Evolutionary conservation across 2,888 invertebrate species (phyloP).

Genomic region (Drosophila villosipedis): DNA sequence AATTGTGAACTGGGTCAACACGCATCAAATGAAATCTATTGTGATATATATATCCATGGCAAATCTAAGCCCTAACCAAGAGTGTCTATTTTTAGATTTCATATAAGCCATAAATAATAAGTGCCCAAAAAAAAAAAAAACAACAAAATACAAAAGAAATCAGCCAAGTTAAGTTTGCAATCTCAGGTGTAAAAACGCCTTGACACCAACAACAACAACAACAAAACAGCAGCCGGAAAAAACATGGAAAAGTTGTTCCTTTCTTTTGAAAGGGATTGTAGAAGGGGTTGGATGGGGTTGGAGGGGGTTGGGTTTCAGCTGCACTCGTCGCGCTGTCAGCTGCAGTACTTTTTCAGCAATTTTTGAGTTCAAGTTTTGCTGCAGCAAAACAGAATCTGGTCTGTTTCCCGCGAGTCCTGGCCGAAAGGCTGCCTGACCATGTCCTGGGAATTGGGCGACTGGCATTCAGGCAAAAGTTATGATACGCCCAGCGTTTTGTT

Average conservation of each 20-base stretch:
- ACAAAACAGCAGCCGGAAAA: slow-evolving; percentile 2
- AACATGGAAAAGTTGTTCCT: slow-evolving; percentile 57
- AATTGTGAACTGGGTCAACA: slow-evolving; percentile 51
- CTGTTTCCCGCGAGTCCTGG: slow-evolving; percentile 58
- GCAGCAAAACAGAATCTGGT: slow-evolving; percentile 27
- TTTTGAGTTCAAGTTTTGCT: slow-evolving; percentile 46
- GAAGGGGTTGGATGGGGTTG: neutral
- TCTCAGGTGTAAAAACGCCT: slow-evolving; percentile 82
- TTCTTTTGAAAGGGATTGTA: slow-evolving; percentile 7
- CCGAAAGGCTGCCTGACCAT: slow-evolving; percentile 43
- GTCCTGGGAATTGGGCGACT: slow-evolving; percentile 35
- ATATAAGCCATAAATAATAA: slow-evolving; percentile 49
- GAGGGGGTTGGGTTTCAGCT: slow-evolving; percentile 12
- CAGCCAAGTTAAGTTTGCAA: slow-evolving; percentile 59
- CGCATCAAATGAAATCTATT: slow-evolving; percentile 31
- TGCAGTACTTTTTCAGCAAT: slow-evolving; percentile 61
- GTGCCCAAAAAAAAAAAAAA: neutral
- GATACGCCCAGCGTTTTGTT: slow-evolving; percentile 64
- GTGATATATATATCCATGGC: neutral
- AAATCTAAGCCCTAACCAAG: neutral
- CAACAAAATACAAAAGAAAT: slow-evolving; percentile 22
- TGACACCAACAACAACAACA: slow-evolving; percentile 67
- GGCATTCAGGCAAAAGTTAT: slow-evolving; percentile 62
- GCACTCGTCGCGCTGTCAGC: slow-evolving; percentile 65
- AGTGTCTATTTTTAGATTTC: neutral